These are phyloP conservation scores for Listronotus bonariensis DNA, from an alignment of 1,140 invertebrate species.

Conservation along the genomic window DNA sequence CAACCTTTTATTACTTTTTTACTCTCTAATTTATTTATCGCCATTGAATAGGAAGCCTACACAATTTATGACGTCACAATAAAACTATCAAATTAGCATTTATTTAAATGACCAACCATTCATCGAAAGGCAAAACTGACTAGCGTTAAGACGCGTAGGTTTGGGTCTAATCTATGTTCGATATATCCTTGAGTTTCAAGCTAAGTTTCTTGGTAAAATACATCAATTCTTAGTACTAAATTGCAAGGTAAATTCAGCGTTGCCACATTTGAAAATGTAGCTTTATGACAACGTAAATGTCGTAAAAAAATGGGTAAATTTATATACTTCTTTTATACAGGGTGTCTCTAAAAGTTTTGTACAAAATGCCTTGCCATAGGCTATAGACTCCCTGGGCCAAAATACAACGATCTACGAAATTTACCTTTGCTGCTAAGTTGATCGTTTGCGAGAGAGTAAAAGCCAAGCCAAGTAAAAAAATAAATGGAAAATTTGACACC, in stretches of 20 bases:
- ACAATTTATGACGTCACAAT: conserved; percentile 36
- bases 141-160: conserved; percentile 18
- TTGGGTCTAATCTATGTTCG: conserved; percentile 30
- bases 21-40: conserved; percentile 22
- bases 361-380: too few species aligned
- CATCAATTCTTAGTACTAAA: conserved; percentile 32
- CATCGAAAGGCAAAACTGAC: conserved; percentile 26
- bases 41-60: conserved; percentile 28
- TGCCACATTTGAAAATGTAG: conserved; percentile 16
- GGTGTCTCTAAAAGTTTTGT: too few species aligned
- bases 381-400: too few species aligned
- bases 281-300: too few species aligned
- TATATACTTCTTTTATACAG: too few species aligned
- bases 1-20: neutral
- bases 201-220: conserved; percentile 33
- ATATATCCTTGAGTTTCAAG: conserved; percentile 37
- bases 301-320: too few species aligned
- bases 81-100: conserved; percentile 39
- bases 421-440: too few species aligned
- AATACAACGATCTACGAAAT: too few species aligned
- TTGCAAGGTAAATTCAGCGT: conserved; percentile 7
- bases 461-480: too few species aligned
- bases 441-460: too few species aligned
- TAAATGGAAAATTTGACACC: too few species aligned
- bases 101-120: conserved; percentile 37